Conservation (phyloP, 2,888 invertebrate genomes). For the Rutpela maculata region DNA sequence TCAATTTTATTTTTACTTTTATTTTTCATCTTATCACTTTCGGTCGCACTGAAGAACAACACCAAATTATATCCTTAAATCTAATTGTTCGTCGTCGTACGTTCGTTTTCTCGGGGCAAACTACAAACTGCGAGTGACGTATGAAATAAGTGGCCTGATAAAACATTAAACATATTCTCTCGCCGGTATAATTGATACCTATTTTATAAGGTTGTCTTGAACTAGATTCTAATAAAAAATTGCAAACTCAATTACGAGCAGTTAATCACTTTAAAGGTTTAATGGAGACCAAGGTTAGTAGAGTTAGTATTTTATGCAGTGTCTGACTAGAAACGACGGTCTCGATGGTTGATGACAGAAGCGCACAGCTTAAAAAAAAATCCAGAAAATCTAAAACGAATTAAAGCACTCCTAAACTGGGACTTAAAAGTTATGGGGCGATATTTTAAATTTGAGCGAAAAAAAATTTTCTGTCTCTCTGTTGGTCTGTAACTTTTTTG, state of each 20-base stretch:
- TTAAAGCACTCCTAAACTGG: too few relatives aligned
- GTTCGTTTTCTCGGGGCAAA: neutral
- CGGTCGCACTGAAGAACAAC: conserved; percentile 1
- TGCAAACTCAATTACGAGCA: conserved; percentile 27
- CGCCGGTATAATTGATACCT: neutral
- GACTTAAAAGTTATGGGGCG: too few relatives aligned
- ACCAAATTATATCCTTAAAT: neutral
- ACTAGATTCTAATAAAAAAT: conserved; percentile 38
- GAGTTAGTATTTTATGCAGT: conserved; percentile 17
- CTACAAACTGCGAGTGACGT: conserved; percentile 2
- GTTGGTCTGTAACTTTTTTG: too few relatives aligned
- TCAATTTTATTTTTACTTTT: conserved; percentile 67
- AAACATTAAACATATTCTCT: conserved; percentile 1
- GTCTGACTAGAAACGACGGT: neutral
- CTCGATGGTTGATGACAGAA: neutral
- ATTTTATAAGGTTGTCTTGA: conserved; percentile 43
- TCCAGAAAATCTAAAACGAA: too few relatives aligned
- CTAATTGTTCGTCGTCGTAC: neutral
- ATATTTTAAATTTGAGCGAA: too few relatives aligned
- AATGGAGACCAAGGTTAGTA: conserved; percentile 23
- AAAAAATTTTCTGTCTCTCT: too few relatives aligned
- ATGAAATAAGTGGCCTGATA: neutral
- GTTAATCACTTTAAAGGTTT: conserved; percentile 40
- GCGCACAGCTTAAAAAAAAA: neutral
- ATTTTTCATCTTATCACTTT: conserved; percentile 63